phyloP scores from a whole-genome alignment of 1,140 invertebrate genomes.

The Bombyx mandarina region DNA sequence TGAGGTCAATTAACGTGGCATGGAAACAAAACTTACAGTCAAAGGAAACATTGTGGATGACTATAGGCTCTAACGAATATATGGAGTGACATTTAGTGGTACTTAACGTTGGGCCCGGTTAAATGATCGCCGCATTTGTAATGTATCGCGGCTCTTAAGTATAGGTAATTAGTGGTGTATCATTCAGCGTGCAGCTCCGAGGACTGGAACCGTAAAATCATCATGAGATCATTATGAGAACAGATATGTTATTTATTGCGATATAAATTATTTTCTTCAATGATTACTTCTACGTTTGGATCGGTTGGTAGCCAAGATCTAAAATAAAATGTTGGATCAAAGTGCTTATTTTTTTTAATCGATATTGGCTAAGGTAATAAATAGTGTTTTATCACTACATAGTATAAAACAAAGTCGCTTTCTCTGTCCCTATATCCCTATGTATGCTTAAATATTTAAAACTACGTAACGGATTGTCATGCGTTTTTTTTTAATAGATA shows the following conservation, averaged over 20 bases:
- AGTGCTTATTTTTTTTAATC: too few species aligned
- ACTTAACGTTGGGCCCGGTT: conserved; percentile 39
- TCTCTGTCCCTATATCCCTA: too few species aligned
- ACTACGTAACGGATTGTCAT: too few species aligned
- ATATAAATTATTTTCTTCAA: not conserved
- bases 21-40: conserved; percentile 34
- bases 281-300: not conserved
- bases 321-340: too few species aligned
- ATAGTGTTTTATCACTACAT: too few species aligned
- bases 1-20: conserved; percentile 44
- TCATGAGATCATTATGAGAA: not conserved
- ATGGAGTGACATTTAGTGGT: conserved; percentile 48
- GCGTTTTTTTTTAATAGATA: too few species aligned
- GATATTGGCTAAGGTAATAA: too few species aligned
- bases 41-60: conserved; percentile 29
- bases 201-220: conserved; percentile 1
- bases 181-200: conserved; percentile 9
- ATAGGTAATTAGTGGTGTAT: conserved; percentile 38
- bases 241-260: not conserved
- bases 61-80: conserved; percentile 39
- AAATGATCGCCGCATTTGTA: conserved; percentile 34
- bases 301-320: not conserved
- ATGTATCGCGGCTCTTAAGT: conserved; percentile 32
- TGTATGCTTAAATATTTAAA: too few species aligned
- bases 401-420: too few species aligned